A percentile compares a stretch with the other conserved stretches of the same genome.
Conservation (phyloP, 2,888 invertebrate genomes). For the Micoletzkya japonica region DNA sequence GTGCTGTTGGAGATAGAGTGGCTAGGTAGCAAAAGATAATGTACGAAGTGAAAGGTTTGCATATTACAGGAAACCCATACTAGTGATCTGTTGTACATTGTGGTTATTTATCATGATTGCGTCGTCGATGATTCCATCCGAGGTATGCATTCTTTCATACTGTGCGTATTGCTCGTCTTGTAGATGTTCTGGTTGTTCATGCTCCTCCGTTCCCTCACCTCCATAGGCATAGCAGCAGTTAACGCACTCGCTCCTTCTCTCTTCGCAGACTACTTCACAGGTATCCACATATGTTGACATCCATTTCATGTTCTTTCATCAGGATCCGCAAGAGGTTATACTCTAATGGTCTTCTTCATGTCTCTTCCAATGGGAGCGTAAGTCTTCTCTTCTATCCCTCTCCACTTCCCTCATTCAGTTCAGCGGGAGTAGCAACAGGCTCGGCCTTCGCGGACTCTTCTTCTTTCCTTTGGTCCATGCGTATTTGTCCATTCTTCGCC, state of each 20-base stretch:
- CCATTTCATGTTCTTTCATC: background rate
- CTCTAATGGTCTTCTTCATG: background rate
- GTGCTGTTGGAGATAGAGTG: slow-evolving; percentile 14
- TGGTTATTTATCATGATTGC: slow-evolving; percentile 19
- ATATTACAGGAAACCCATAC: background rate
- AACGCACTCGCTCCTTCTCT: slow-evolving; percentile 1
- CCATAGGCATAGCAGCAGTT: slow-evolving; percentile 6
- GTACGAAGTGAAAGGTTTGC: background rate
- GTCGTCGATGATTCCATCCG: slow-evolving; percentile 8
- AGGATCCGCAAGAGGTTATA: background rate
- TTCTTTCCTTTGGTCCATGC: too few species aligned
- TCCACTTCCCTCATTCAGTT: background rate
- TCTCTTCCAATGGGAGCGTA: background rate
- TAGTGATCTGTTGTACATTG: background rate
- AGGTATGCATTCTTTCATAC: background rate
- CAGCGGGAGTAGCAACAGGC: background rate
- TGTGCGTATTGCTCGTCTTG: background rate
- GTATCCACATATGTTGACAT: background rate
- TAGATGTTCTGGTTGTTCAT: slow-evolving; percentile 27
- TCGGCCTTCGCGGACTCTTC: too few species aligned
- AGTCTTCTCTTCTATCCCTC: background rate
- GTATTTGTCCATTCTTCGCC: too few species aligned
- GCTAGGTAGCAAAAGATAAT: background rate
- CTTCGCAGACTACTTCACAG: slow-evolving; percentile 26
- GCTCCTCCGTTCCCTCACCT: slow-evolving; percentile 10